Evolutionary conservation across 2,797 vertebrate genomes (phyloP), one percentile per base, ranked within the genome.

Genomic region (Petrocephalus sullivani): DNA sequence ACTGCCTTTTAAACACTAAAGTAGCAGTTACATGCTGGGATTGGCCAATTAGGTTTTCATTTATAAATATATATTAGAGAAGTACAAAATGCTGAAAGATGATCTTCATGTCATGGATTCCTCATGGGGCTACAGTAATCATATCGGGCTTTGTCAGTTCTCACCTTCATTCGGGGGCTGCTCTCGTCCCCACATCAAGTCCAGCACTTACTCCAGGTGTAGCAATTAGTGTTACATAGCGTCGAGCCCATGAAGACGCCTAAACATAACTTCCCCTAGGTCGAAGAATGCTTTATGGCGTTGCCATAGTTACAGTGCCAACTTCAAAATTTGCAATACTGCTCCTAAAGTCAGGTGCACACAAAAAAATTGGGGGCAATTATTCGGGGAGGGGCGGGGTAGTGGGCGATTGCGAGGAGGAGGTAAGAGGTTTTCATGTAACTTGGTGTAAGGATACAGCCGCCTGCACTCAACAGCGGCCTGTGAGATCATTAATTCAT

Each of bases 271-370:
- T 75, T 91, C 87, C 90, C 87, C 88, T 87, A 91, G 71, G 88
- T 90, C 83, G 87, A 86, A 85, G 90, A 86, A 87, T 85, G 86
- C 89, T 89, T 54, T 57, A 58, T 21, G 54, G 89, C 53, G 89
- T 93, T 91, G 89, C 92, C 89, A 91, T 91, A 89, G 91, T 91
- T 91, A 93, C 87, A 46, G 28, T 41, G 78, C 89, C 87, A 87
- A 86, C 90, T 88, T 82, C 87, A 91, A 4, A 88, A 87, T 78
- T 64, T 85, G 67, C 82, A 90, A 89, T 92, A 88, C n/a, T 86
- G 89, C 88, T 81, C 87, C 88, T 53, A 21, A 64, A 88, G 90
- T 88, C 90, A 90, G 90, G 90, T 90, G 85, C 90, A 87, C 60
- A 81, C 54, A 75, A 28, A 16, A 58, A 87, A 87, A 91, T 89